Percentiles rank a stretch among this genome's conserved stretches.
phyloP scores from a whole-genome alignment of 2,888 invertebrate species.

The Ecliptopera silaceata region DNA sequence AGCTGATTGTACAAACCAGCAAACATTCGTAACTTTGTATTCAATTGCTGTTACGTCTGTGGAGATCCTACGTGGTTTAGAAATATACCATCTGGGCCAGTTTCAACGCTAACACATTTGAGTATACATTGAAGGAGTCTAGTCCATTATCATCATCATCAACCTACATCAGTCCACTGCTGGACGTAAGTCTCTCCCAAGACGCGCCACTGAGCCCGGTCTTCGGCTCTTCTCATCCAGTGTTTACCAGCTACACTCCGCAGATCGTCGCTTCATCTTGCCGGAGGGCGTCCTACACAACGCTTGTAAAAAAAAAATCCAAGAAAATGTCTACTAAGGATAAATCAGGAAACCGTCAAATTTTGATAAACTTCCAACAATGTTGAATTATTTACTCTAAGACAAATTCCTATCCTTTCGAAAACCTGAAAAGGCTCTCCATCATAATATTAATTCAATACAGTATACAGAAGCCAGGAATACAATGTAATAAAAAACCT shows the following conservation, averaged over 20 bases:
- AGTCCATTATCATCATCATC: no score
- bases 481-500: slow-evolving; percentile 33
- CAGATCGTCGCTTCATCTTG: no score
- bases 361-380: not conserved
- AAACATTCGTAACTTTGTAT: slow-evolving; percentile 28
- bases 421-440: slow-evolving; percentile 18
- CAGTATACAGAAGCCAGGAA: slow-evolving; percentile 26
- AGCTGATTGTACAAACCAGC: slow-evolving; percentile 13
- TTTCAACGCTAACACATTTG: not conserved
- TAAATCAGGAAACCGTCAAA: no score
- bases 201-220: no score
- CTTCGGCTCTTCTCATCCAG: no score
- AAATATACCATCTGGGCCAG: slow-evolving; percentile 8
- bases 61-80: slow-evolving; percentile 19
- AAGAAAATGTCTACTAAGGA: no score
- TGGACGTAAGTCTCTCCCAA: no score
- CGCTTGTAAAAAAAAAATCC: no score
- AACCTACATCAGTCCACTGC: no score
- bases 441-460: slow-evolving; percentile 33
- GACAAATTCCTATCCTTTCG: slow-evolving; percentile 7
- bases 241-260: no score
- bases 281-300: no score
- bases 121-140: not conserved
- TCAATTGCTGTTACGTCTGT: slow-evolving; percentile 29
- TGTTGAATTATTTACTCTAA: slow-evolving; percentile 1